Evolutionary conservation across 2,113 vertebrate genomes (phyloP).

Genomic region (Poicephalus gulielmi): DNA sequence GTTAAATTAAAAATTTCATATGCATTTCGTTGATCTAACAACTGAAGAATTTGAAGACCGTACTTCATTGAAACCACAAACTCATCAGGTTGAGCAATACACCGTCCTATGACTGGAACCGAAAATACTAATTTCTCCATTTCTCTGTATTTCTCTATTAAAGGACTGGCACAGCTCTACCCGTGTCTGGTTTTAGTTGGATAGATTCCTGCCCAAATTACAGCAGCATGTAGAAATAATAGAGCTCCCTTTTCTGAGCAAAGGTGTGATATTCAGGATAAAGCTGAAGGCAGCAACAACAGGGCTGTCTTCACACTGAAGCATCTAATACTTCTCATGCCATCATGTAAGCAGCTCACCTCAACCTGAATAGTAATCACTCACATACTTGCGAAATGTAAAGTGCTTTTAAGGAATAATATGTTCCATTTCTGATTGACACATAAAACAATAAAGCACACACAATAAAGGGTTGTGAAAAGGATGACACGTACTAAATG

Average conservation of each 20-base stretch:
- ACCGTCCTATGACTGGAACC: neutral
- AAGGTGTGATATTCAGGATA: neutral
- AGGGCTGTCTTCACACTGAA: neutral
- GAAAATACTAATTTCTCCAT: neutral
- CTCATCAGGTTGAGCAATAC: neutral
- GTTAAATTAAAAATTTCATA: neutral
- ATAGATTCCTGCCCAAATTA: neutral
- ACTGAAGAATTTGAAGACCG: neutral
- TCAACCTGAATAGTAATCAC: neutral
- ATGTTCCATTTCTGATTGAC: neutral
- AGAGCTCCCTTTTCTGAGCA: neutral
- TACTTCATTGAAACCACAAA: neutral
- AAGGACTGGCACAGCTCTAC: neutral
- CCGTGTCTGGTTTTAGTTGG: neutral
- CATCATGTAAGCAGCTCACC: neutral
- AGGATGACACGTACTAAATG: neutral
- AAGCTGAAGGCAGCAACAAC: neutral
- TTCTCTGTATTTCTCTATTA: neutral
- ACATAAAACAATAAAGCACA: neutral
- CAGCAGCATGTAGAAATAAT: neutral
- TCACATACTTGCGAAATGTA: neutral
- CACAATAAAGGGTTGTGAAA: neutral
- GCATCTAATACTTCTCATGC: neutral
- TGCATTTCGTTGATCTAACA: neutral
- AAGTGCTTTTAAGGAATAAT: neutral